These are phyloP conservation scores for Calephelis virginiensis DNA, from an alignment of 1,140 invertebrate genomes.

Conservation along the genomic window DNA sequence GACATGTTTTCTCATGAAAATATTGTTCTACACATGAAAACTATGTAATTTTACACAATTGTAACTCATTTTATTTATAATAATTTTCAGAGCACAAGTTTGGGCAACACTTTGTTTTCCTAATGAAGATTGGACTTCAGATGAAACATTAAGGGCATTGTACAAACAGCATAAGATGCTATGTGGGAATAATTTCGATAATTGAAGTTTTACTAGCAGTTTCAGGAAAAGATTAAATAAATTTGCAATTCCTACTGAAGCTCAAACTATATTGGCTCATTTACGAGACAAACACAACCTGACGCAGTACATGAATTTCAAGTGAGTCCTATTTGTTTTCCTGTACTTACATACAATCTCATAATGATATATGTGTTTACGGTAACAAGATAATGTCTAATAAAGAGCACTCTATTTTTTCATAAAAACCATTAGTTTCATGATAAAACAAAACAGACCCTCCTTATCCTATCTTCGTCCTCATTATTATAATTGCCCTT, in stretches of 20 bases:
- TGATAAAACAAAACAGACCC: too few species aligned
- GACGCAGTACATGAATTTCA: too few species aligned
- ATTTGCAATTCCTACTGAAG: slow-evolving; percentile 28
- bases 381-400: not conserved
- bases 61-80: not conserved
- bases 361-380: too few species aligned
- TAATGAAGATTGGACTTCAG: slow-evolving; percentile 14
- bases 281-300: not conserved
- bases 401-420: too few species aligned
- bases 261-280: slow-evolving; percentile 14
- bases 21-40: not conserved
- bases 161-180: slow-evolving; percentile 23
- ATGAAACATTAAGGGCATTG: slow-evolving; percentile 23
- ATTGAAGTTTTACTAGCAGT: slow-evolving; percentile 26
- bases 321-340: too few species aligned
- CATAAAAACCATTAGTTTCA: too few species aligned
- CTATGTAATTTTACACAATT: not conserved
- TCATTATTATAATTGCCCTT: too few species aligned
- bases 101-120: slow-evolving; percentile 29
- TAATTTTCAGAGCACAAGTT: slow-evolving; percentile 22
- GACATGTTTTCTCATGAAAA: too few species aligned
- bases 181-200: slow-evolving; percentile 28
- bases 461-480: too few species aligned
- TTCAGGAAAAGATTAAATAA: slow-evolving; percentile 28
- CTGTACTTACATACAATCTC: too few species aligned